These are phyloP conservation scores for Bicyclus anynana DNA, from an alignment of 1,140 invertebrate genomes.

Conservation along the genomic window DNA sequence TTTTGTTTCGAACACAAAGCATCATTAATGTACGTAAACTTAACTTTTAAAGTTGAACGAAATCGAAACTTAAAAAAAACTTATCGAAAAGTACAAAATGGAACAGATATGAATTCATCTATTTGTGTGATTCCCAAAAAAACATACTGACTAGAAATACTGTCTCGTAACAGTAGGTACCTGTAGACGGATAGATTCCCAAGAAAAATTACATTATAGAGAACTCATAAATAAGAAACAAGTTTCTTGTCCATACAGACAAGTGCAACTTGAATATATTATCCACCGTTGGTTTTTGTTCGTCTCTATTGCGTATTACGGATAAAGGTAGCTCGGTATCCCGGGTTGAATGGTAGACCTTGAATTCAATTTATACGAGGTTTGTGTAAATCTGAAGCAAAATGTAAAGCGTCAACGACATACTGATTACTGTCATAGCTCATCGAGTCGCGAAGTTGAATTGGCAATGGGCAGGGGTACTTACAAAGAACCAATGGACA, in stretches of 20 bases:
- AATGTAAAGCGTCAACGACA: too few relatives aligned
- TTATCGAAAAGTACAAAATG: too few relatives aligned
- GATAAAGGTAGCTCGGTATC: slow-evolving; percentile 27
- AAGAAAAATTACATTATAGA: slow-evolving; percentile 37
- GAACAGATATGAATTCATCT: too few relatives aligned
- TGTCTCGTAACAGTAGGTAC: neutral
- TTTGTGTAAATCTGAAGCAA: neutral
- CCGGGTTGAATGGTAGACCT: slow-evolving; percentile 13
- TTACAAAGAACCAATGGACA: too few relatives aligned
- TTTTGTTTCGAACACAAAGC: too few relatives aligned
- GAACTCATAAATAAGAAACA: slow-evolving; percentile 36
- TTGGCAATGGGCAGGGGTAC: too few relatives aligned
- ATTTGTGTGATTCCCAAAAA: too few relatives aligned
- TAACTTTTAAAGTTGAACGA: too few relatives aligned
- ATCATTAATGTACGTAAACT: too few relatives aligned
- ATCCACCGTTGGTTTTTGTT: slow-evolving; percentile 16
- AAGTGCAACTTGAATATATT: slow-evolving; percentile 27
- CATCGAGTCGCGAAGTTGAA: too few relatives aligned
- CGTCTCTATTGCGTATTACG: slow-evolving; percentile 18
- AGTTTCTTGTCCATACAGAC: slow-evolving; percentile 24
- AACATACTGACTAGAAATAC: neutral
- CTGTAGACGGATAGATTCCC: slow-evolving; percentile 9
- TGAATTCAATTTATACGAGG: slow-evolving; percentile 18
- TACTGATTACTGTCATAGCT: too few relatives aligned
- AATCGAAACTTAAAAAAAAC: too few relatives aligned